A percentile compares a stretch with the other conserved stretches of the same genome.
Conservation (phyloP, 2,797 vertebrate genomes). For the Otus scops region DNA sequence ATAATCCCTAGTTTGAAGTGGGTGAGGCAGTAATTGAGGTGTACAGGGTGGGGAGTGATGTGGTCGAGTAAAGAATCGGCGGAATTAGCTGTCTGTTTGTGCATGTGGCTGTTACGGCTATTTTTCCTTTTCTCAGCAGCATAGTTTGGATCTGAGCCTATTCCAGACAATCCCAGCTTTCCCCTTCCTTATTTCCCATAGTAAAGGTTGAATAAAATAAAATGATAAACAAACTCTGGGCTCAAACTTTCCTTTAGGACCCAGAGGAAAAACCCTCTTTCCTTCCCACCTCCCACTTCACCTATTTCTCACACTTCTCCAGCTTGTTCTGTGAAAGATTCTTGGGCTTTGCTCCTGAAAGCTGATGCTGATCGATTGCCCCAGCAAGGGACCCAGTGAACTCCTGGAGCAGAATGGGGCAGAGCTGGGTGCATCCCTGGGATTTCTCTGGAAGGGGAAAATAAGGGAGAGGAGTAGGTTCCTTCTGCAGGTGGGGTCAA, state of each 20-base stretch:
- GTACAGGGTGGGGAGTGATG: background rate
- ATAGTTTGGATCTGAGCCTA: background rate
- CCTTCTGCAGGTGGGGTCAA: background rate
- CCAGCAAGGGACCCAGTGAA: background rate
- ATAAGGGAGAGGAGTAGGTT: background rate
- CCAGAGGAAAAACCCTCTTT: background rate
- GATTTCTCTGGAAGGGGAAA: background rate
- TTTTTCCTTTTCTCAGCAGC: slow-evolving; percentile 7
- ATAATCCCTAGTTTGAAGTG: background rate
- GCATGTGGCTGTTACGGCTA: background rate
- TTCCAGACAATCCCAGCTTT: background rate
- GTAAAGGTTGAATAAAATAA: background rate
- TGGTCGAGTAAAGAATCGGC: background rate
- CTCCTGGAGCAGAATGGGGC: background rate
- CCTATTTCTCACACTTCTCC: background rate
- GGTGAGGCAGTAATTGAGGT: background rate
- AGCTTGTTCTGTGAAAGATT: background rate
- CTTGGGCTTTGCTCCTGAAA: background rate
- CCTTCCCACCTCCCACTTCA: too few relatives aligned
- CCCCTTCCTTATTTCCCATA: background rate
- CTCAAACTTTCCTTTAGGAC: background rate
- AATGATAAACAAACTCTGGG: background rate
- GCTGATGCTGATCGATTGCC: background rate
- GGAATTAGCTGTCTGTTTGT: background rate
- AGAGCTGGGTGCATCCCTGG: background rate